Evolutionary conservation across 2,113 vertebrate genomes (phyloP), one percentile per base, ranked within the genome.

Genomic region (Amphiprion percula): DNA sequence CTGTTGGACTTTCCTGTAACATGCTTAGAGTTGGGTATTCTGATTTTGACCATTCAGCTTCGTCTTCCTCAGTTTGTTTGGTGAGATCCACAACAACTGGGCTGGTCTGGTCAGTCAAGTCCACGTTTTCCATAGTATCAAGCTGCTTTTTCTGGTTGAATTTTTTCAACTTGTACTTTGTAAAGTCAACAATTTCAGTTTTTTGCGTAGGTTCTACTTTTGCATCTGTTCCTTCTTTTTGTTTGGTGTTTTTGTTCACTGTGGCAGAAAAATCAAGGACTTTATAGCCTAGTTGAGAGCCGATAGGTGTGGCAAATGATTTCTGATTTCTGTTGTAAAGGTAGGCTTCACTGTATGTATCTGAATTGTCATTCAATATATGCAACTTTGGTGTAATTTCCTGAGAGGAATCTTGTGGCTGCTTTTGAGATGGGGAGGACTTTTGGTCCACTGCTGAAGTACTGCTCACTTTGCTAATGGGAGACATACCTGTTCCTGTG

Each of bases 161-260:
- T 67, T 64, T 85, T 88, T 93, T 95, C 16, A 86, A 46, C 9
- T 91, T 94, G 61, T 89, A 84, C 66, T 88, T 94, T 74, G 94
- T 93, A 66, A 92, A 95, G 67, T 95, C 93, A 64, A 95, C 70
- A 26, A 88, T 24, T 16, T 88, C 49, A 10, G 72, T 44, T 26
- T 49, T 75, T 39, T 86, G 78, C 58, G 12, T 60, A 55, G 55
- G 24, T 52, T 90, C 55, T 26, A 33, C 2, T 8, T 21, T 54
- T 2, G 53, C 11, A 23, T 55, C 16, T 26, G 26, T 30, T 55
- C 14, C 3, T 54, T 74, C 46, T 44, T 79, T 84, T 37, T 41
- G 37, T 80, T 69, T 63, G 17, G 62, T 28, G 33, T n/a, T 33
- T 80, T 62, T 85, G 33, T 41, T 79, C 8, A 75, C 19, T 14